Conservation (phyloP, 2,888 invertebrate genomes). For the Lepidocyrtinus sp. region DNA sequence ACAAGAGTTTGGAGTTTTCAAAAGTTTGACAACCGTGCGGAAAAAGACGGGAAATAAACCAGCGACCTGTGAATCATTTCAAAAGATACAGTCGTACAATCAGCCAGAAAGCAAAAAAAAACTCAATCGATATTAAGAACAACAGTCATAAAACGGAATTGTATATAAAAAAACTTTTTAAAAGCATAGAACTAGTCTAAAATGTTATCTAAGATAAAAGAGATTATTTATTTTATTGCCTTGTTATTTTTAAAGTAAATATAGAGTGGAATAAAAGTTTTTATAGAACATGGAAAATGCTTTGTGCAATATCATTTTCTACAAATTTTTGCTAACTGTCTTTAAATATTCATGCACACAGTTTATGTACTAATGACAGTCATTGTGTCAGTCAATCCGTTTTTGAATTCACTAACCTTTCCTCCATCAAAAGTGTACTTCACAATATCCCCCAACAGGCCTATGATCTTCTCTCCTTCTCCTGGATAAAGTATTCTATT, state of each 20-base stretch:
- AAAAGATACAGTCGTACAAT: too few relatives aligned
- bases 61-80: conserved; percentile 56
- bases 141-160: neutral
- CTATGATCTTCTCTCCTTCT: conserved; percentile 66
- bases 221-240: too few relatives aligned
- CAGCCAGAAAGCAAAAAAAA: too few relatives aligned
- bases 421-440: conserved; percentile 49
- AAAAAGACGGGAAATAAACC: conserved; percentile 56
- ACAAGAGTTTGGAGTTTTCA: conserved; percentile 59
- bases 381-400: neutral
- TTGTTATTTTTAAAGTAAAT: too few relatives aligned
- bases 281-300: too few relatives aligned
- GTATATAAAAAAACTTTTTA: neutral
- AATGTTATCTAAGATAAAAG: neutral
- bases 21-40: conserved; percentile 53
- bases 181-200: too few relatives aligned
- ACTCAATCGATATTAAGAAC: neutral
- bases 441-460: conserved; percentile 61
- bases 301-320: too few relatives aligned
- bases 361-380: neutral
- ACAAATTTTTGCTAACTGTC: too few relatives aligned
- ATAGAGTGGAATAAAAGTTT: too few relatives aligned
- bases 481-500: conserved; percentile 61
- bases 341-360: neutral
- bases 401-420: conserved; percentile 49